Evolutionary conservation across 2,797 vertebrate genomes (phyloP).

Genomic region (Anolis apletophallus): DNA sequence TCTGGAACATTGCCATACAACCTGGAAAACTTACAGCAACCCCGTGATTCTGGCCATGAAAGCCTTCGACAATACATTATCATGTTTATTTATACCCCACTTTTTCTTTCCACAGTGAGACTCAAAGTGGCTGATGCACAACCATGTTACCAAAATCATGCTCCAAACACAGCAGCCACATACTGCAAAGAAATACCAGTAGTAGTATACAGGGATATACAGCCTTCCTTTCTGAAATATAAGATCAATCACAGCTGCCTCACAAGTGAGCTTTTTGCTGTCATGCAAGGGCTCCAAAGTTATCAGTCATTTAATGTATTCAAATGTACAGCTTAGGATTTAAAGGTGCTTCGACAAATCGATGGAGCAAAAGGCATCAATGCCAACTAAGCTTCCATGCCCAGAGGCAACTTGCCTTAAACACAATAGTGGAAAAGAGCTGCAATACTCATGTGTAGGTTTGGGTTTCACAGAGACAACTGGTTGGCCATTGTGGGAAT

Average conservation of each 20-base stretch:
- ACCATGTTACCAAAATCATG: neutral
- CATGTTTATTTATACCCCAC: no score
- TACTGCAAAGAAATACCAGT: neutral
- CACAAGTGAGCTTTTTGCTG: neutral
- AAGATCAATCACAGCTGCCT: neutral
- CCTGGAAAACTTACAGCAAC: no score
- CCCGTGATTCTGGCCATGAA: no score
- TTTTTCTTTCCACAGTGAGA: no score
- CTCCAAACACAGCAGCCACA: no score
- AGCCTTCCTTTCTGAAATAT: neutral
- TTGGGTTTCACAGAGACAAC: neutral
- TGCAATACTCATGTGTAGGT: neutral
- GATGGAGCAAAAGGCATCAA: neutral
- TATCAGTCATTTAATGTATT: neutral
- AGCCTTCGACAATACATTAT: no score
- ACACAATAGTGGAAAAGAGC: neutral
- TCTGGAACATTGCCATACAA: no score
- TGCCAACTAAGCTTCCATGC: neutral
- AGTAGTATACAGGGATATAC: neutral
- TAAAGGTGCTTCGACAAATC: neutral
- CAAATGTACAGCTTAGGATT: neutral
- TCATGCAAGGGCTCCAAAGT: neutral
- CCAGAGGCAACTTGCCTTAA: neutral
- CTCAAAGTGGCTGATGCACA: neutral
- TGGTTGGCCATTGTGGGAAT: neutral